Conservation (phyloP, 2,797 vertebrate species). For the Rousettus madagascariensis region DNA sequence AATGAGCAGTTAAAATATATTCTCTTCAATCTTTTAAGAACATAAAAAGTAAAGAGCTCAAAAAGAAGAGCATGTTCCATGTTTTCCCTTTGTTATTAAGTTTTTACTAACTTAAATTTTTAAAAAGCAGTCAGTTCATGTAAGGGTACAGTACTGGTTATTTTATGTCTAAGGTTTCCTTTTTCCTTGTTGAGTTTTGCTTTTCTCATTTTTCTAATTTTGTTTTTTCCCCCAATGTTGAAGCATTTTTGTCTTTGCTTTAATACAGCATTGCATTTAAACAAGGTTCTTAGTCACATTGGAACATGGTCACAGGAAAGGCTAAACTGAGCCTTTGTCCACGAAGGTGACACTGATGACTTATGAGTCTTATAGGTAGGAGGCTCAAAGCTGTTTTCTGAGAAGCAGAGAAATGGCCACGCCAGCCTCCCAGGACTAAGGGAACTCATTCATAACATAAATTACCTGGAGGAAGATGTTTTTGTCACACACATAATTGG, state of each 20-base stretch:
- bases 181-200: background rate
- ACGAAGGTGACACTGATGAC: background rate
- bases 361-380: background rate
- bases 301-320: background rate
- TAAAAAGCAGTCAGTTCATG: background rate
- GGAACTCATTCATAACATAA: background rate
- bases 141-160: background rate
- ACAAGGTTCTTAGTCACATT: background rate
- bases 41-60: background rate
- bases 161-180: background rate
- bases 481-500: background rate
- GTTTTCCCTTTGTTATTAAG: background rate
- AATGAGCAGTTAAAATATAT: slow-evolving; percentile 49
- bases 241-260: background rate
- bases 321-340: background rate
- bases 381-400: background rate
- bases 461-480: background rate
- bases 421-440: background rate
- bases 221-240: background rate
- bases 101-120: background rate
- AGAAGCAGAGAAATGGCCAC: background rate
- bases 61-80: background rate
- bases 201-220: background rate
- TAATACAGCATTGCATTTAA: background rate
- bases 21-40: slow-evolving; percentile 35